Evolutionary conservation across 1,140 invertebrate species (phyloP).

Genomic region (Gonatopus flavifemur): DNA sequence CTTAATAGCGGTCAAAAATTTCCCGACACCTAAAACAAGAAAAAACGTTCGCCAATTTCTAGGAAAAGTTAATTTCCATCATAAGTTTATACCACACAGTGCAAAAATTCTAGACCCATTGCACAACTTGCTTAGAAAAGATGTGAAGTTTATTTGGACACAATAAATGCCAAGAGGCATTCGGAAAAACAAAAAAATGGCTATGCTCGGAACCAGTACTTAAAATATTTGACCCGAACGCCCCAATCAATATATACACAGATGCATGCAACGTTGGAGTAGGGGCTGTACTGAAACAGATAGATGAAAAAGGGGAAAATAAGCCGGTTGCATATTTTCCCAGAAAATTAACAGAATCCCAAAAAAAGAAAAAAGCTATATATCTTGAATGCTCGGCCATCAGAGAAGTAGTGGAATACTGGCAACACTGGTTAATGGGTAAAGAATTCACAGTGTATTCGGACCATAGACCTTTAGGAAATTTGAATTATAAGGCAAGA

Average conservation of each 20-base stretch:
- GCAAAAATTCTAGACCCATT: no score
- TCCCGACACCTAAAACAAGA: no score
- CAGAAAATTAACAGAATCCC: not conserved
- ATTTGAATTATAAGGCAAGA: conserved; percentile 27
- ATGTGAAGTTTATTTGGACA: conserved; percentile 1
- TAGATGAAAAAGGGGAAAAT: not conserved
- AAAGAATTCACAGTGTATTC: conserved; percentile 20
- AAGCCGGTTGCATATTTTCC: no score
- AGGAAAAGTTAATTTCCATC: no score
- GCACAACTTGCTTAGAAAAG: conserved; percentile 4
- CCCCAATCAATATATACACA: conserved; percentile 1
- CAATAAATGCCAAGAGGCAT: not conserved
- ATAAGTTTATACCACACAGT: no score
- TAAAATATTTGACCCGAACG: not conserved
- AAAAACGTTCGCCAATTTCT: no score
- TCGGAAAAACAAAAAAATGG: not conserved
- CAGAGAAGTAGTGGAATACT: conserved; percentile 7
- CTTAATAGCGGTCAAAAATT: no score
- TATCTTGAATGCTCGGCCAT: conserved; percentile 17
- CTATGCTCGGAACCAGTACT: not conserved
- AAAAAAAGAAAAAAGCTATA: no score
- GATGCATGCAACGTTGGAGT: not conserved
- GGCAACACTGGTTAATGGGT: conserved; percentile 20
- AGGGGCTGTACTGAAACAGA: not conserved
- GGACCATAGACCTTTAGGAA: conserved; percentile 28